Percentiles rank a stretch among this genome's conserved stretches.
phyloP scores from a whole-genome alignment of 2,888 invertebrate genomes.

The Thera obeliscata region DNA sequence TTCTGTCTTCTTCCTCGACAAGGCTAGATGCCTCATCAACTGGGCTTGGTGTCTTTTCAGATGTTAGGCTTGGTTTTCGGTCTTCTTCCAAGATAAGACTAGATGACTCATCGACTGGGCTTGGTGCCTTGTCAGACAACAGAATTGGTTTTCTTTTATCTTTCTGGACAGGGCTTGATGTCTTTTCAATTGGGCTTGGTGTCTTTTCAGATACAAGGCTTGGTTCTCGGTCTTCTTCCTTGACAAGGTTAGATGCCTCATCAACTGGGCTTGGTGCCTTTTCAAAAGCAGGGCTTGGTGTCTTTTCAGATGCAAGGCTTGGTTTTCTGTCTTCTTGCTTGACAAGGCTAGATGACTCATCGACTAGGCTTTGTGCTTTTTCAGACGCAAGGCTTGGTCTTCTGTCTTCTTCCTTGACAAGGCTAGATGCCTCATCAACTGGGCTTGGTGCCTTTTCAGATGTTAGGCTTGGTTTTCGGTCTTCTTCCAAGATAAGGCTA shows the following conservation, averaged over 20 bases:
- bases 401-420: conserved; percentile 7
- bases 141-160: too few species aligned
- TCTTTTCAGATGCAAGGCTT: conserved; percentile 16
- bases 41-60: conserved; percentile 19
- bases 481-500: background rate
- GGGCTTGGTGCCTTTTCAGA: conserved; percentile 12
- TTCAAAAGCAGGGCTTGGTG: background rate
- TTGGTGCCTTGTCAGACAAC: conserved; percentile 4
- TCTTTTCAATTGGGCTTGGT: background rate
- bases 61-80: conserved; percentile 19
- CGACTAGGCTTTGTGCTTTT: background rate
- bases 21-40: conserved; percentile 13
- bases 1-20: background rate
- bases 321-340: conserved; percentile 12
- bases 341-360: conserved; percentile 34
- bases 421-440: background rate
- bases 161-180: background rate
- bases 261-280: conserved; percentile 19
- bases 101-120: conserved; percentile 10
- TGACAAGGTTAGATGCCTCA: background rate
- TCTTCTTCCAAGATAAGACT: conserved; percentile 9
- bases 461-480: background rate
- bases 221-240: conserved; percentile 1
- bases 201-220: conserved; percentile 3
- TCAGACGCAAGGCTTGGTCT: background rate